Evolutionary conservation across 30 jellyfish, hydroid and myxozoan genomes (phyloP), one percentile per base, ranked within the genome.

Genomic region (Hydra vulgaris): DNA sequence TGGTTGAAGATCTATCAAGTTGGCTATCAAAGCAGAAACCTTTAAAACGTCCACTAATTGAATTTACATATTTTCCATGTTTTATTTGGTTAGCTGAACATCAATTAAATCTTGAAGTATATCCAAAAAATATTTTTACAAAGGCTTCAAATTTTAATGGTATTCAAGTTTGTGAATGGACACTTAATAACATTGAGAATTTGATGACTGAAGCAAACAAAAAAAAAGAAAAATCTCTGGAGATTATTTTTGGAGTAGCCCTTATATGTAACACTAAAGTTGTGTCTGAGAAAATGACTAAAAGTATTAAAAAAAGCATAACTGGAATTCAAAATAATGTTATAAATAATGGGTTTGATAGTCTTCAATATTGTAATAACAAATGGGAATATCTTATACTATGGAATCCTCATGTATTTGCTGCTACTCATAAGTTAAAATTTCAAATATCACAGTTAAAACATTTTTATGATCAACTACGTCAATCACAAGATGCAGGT

Each of bases 341-440:
- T 40, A 40, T 5, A 12, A 12, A 12, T 3, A 40, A 40, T 25
- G 82, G 82, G 18, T 74, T 25, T 24, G 24, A 17, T 25, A 21
- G 53, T 24, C 76, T 74, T 20, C 82, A 74, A 25, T 68, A n/a
- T 53, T 25, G 55, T 68, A 17, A 68, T 1, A 74, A 74, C 15
- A 68, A 21, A 0, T 74, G 82, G 82, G 82, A 74, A 17, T 68
- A 74, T 25, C 66, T 74, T 3, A 74, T 74, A 0, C 25, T 74
- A 0, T 74, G 82, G 82, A 68, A 74, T 74, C 82, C 82, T 40
- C 25, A 74, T 40, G 71, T 74, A n/a, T 25, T 74, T 16, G 18
- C 25, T 8, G 82, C 73, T 24, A 74, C 82, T 12, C 73, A n/a
- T 24, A 74, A 27, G 25, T 61, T 74, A 17, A 25, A 19, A 23